Evolutionary conservation across 1,140 invertebrate genomes (phyloP), one percentile per base, ranked within the genome.

Genomic region (Scylla paramamosain): DNA sequence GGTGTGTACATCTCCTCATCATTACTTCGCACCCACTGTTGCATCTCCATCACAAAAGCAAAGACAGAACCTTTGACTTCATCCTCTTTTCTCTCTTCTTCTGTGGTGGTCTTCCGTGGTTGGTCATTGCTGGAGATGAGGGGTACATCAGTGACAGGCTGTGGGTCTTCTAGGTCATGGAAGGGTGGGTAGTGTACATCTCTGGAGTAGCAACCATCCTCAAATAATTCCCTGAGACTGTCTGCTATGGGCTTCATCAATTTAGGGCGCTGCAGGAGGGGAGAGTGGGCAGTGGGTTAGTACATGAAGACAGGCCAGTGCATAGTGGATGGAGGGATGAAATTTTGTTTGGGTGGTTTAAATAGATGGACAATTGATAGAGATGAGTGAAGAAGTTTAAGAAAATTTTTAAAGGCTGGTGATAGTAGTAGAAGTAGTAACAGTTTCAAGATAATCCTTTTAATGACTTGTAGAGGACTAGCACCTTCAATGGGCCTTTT

Each of bases 191-290:
- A 39, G 10, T 4, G 29, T 6, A n/a, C 10, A 6, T 77, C 32
- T 46, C 82, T 48, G 2, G 92, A 32, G 28, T 77, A 45, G 46
- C 92, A 93, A 39, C 82, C 86, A 82, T 93, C 92, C 25, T 93
- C 92, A 59, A 93, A 93, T 83, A 93, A 12, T 32, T 93, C 92
- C 14, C 46, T 45, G 10, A 93, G 83, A 25, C 92, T 93, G 92
- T 93, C 46, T 12, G 31, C 29, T 6, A 83, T 83, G 25, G 92
- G 39, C 29, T 59, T n/a, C 46, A 93, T 93, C 45, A 16, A 0
- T 32, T 87, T 48, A 0, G 29, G 46, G 12, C 87, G 82, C 83
- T 25, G 67, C 20, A 77, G 67, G 67, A 20, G 25, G 67, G 2
- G 25, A n/a, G 20, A n/a, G 52, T 2, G 52, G 52, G 52, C 2